Evolutionary conservation across 2,113 vertebrate genomes (phyloP).

Genomic region (Cardinalis cardinalis): DNA sequence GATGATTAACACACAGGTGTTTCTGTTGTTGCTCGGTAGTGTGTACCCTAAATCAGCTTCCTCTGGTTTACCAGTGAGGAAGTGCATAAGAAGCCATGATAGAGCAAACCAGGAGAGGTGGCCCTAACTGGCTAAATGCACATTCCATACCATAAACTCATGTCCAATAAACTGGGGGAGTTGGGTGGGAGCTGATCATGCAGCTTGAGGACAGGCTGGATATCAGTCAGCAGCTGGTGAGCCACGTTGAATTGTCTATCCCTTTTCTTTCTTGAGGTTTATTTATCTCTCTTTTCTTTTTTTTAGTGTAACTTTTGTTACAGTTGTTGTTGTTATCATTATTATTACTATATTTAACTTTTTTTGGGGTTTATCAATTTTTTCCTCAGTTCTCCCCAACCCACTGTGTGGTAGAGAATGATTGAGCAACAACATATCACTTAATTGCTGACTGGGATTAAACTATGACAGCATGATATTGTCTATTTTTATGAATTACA

Average conservation of each 20-base stretch:
- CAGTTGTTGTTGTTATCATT: neutral
- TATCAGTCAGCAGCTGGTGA: accelerated
- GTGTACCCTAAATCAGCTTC: neutral
- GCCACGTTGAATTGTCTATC: neutral
- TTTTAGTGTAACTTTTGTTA: neutral
- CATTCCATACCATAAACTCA: neutral
- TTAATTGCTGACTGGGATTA: neutral
- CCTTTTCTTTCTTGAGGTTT: neutral
- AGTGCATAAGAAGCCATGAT: neutral
- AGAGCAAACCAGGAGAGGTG: neutral
- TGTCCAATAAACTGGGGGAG: neutral
- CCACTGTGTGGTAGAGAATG: neutral
- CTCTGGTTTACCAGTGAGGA: neutral
- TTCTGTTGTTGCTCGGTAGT: neutral
- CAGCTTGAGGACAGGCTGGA: neutral
- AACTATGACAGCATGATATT: neutral
- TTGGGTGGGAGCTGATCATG: neutral
- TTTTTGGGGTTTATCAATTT: neutral
- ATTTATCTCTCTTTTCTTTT: neutral
- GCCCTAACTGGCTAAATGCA: neutral
- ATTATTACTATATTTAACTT: neutral
- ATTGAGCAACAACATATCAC: neutral
- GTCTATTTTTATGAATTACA: neutral
- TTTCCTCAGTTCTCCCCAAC: neutral
- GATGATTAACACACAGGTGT: neutral